A percentile compares a stretch with the other conserved stretches of the same genome.
These are phyloP conservation scores for Ahaetulla prasina DNA, from an alignment of 2,113 vertebrate genomes.

Conservation along the genomic window DNA sequence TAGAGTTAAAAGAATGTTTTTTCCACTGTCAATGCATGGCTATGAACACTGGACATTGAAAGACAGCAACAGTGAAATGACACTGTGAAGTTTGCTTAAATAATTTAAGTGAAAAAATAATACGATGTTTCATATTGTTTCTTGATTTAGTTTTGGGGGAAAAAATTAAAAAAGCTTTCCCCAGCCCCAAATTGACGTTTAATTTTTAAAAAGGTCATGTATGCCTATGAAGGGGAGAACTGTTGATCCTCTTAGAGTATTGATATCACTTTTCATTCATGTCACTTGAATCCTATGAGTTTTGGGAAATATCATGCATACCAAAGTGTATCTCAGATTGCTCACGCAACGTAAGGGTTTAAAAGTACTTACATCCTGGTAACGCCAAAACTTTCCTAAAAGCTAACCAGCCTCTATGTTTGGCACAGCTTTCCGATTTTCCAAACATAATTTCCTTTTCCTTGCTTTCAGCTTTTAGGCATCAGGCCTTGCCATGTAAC, in stretches of 20 bases:
- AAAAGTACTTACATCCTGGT: background rate
- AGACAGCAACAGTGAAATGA: background rate
- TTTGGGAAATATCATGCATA: background rate
- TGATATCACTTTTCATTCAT: background rate
- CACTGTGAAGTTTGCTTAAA: background rate
- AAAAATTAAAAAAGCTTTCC: background rate
- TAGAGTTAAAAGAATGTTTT: background rate
- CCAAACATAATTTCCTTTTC: background rate
- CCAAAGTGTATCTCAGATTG: background rate
- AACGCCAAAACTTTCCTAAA: background rate
- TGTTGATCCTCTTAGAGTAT: background rate
- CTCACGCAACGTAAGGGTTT: background rate
- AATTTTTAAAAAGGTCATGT: background rate
- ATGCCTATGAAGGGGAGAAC: background rate
- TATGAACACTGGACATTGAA: background rate
- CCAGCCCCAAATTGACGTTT: background rate
- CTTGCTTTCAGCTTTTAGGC: background rate
- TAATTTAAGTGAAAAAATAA: background rate
- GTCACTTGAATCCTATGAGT: background rate
- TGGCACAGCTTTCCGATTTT: background rate
- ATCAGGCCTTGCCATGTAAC: conserved; percentile 4
- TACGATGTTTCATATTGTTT: background rate
- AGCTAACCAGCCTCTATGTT: background rate
- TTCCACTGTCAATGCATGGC: background rate
- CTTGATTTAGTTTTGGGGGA: background rate